These are phyloP conservation scores for Actinostola sp. DNA, from an alignment of 92 coral and sea anemone genomes.

Conservation along the genomic window DNA sequence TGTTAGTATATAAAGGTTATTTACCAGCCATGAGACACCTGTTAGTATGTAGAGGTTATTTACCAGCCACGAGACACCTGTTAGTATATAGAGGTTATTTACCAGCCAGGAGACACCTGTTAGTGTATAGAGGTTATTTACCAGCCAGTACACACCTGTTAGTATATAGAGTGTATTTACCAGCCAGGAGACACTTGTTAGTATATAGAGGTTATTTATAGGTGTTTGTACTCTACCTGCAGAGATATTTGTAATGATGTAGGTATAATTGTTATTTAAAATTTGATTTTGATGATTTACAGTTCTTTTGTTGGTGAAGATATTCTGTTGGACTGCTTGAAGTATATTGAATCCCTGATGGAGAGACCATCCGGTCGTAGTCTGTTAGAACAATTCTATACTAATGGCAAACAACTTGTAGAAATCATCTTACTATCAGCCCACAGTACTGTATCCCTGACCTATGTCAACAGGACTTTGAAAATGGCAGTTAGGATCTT, in stretches of 20 bases:
- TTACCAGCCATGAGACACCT: too few relatives aligned
- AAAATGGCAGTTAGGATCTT: conserved; percentile 84
- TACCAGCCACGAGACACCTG: too few relatives aligned
- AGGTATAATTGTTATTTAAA: not conserved
- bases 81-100: too few relatives aligned
- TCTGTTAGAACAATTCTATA: conserved; percentile 73
- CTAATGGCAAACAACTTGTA: conserved; percentile 76
- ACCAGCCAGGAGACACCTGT: too few relatives aligned
- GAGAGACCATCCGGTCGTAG: conserved; percentile 80
- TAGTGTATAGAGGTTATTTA: too few relatives aligned
- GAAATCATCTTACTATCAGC: conserved; percentile 81
- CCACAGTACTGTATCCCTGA: conserved; percentile 79
- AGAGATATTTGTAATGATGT: not conserved
- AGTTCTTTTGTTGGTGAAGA: conserved; percentile 90
- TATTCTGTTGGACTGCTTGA: conserved; percentile 83
- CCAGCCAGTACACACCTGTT: too few relatives aligned
- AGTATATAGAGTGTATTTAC: too few relatives aligned
- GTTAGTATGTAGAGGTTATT: too few relatives aligned
- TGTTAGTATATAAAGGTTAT: too few relatives aligned
- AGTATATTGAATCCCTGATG: conserved; percentile 84
- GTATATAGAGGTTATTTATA: too few relatives aligned
- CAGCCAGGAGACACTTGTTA: too few relatives aligned
- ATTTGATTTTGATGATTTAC: not conserved
- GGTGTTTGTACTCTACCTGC: too few relatives aligned
- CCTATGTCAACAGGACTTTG: conserved; percentile 90